Conservation (phyloP, 2,113 vertebrate genomes). For the Pseudonaja textilis region DNA sequence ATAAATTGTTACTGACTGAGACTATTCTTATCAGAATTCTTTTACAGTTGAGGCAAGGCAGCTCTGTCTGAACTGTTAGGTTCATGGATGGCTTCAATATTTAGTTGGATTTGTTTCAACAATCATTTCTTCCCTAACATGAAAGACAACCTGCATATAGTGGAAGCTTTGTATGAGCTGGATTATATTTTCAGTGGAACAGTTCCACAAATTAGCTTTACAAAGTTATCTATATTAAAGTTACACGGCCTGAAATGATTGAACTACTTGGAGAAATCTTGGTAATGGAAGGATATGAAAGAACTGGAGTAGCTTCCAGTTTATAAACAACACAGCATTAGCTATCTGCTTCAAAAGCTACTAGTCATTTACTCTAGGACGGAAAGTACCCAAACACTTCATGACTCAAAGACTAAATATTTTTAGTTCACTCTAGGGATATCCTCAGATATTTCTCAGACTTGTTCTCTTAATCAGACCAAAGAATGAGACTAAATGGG, state of each 20-base stretch:
- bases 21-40: constrained; percentile 37
- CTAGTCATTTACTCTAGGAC: constrained; percentile 55
- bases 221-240: not conserved
- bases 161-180: not conserved
- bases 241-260: not conserved
- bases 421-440: constrained; percentile 62
- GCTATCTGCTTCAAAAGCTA: constrained; percentile 57
- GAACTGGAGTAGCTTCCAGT: constrained; percentile 8
- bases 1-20: constrained; percentile 52
- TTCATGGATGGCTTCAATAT: constrained; percentile 29
- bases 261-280: constrained; percentile 41
- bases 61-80: constrained; percentile 37
- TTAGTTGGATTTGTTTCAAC: constrained; percentile 41
- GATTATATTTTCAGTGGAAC: constrained; percentile 3
- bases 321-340: constrained; percentile 52
- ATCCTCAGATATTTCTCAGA: constrained; percentile 61
- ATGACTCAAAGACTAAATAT: constrained; percentile 61
- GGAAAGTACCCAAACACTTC: constrained; percentile 55
- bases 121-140: constrained; percentile 20
- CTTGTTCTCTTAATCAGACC: constrained; percentile 54
- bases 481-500: constrained; percentile 51
- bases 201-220: not conserved
- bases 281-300: constrained; percentile 37
- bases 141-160: constrained; percentile 32
- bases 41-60: constrained; percentile 50